Evolutionary conservation across 2,113 vertebrate species (phyloP).

Genomic region (Danio rerio): DNA sequence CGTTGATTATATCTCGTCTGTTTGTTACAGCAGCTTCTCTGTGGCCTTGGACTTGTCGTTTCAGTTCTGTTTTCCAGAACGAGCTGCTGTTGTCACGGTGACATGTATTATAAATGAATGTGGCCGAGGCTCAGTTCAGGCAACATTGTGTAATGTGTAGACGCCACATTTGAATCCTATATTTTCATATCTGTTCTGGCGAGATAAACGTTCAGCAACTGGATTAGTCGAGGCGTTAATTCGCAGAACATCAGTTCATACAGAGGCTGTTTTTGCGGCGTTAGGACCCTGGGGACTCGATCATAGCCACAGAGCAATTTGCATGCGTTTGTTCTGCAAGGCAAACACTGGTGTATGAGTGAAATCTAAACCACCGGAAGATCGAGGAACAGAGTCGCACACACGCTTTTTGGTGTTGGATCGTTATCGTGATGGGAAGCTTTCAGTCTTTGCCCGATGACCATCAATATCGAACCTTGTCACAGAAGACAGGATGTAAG

Average conservation of each 20-base stretch:
- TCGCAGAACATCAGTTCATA: not conserved
- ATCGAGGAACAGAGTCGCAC: not conserved
- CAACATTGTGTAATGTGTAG: not conserved
- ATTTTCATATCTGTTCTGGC: not conserved
- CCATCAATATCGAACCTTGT: slow-evolving; percentile 77
- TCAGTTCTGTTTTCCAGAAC: not conserved
- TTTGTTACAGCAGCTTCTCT: not conserved
- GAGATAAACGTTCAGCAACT: not conserved
- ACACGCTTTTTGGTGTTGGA: not conserved
- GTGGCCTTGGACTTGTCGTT: slow-evolving; percentile 8
- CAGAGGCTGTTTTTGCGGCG: not conserved
- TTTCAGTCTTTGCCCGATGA: slow-evolving; percentile 80
- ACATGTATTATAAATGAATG: slow-evolving; percentile 42
- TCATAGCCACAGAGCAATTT: slow-evolving; percentile 36
- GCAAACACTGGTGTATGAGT: slow-evolving; percentile 4
- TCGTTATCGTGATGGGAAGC: slow-evolving; percentile 74
- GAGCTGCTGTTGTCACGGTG: not conserved
- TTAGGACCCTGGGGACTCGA: slow-evolving; percentile 49
- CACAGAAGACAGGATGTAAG: slow-evolving; percentile 91
- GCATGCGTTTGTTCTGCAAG: slow-evolving; percentile 37
- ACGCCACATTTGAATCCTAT: not conserved
- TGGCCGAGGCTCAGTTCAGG: not conserved
- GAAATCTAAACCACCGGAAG: slow-evolving; percentile 50
- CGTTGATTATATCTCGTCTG: not conserved
- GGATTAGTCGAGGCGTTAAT: not conserved